Base-by-base conservation (phyloP, 2,113 vertebrate genomes). In the Struthio camelus region DNA sequence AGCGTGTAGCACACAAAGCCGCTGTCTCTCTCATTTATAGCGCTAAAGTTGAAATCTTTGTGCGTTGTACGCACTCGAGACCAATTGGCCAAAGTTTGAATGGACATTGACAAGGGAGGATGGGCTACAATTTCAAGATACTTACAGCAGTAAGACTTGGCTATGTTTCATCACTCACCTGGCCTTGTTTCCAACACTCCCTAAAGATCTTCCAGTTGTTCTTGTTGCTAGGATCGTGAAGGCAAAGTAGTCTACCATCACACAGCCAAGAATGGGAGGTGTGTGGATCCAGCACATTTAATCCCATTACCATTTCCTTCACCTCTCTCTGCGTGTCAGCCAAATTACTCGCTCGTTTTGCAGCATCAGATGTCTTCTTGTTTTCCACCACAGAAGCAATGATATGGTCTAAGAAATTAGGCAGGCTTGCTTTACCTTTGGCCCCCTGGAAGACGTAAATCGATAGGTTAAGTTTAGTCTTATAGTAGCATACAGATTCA, bases 201-300 rank as follows among this genome's bases (percentile, higher is more conserved):
- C 99, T 98, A 97, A 99, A 99, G 97, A 99, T 99, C 98, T 99
- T 99, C 99, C 99, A 99, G 97, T 99, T 99, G 98, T 99, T 99
- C 98, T 98, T 97, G 98, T 99, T 99, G 97, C 99, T 99, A 84
- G 99, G 99, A 96, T 99, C 99, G 94, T 99, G 99, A 89, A 99
- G 98, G 97, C 99, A 99, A 85, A 99, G 99, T 40, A 99, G 99
- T 85, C 99, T 98, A 56, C 99, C 99, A 72, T 99, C 99, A 95
- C 99, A 99, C 32, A 99, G 98, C 99, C 99, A 99, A 44, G 99
- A 99, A 97, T 99, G 99, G 64, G 99, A 99, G 73, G 99, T 99
- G 94, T 99, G 99, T 80, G 99, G 99, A 91, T 99, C 99, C 70
- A 99, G 98, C 65, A 99, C 99, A 72, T 99, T 99, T 73, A 99